Percentiles rank a stretch among this genome's conserved stretches.
Evolutionary conservation across 2,888 invertebrate genomes (phyloP).

Genomic region (Lepidocyrtoides sp.): DNA sequence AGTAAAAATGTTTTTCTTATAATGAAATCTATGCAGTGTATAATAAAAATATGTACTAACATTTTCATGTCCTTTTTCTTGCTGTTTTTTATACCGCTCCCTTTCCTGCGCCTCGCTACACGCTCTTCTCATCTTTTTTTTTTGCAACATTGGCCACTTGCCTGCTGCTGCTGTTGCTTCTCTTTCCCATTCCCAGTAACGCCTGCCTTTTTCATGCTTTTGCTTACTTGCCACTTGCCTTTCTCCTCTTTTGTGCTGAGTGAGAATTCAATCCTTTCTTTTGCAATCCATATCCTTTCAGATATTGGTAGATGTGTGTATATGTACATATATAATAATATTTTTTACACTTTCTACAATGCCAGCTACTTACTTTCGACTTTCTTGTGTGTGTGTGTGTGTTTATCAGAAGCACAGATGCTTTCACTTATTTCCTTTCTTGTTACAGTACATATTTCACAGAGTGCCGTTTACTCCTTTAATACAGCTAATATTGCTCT

Average conservation of each 20-base stretch:
- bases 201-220: slow-evolving; percentile 54
- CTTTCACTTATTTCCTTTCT: slow-evolving; percentile 34
- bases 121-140: too few species aligned
- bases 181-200: background rate
- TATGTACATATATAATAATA: background rate
- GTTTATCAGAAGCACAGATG: slow-evolving; percentile 38
- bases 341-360: slow-evolving; percentile 12
- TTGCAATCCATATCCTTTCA: background rate
- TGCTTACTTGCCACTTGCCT: background rate
- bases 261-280: slow-evolving; percentile 34
- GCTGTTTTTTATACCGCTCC: background rate
- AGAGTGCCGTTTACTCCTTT: background rate
- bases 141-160: slow-evolving; percentile 61
- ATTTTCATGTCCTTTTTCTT: slow-evolving; percentile 31
- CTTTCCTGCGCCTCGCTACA: background rate
- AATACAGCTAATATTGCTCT: slow-evolving; percentile 19
- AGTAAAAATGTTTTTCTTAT: background rate
- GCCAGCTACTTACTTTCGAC: background rate
- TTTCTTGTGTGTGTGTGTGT: slow-evolving; percentile 4
- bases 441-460: slow-evolving; percentile 4
- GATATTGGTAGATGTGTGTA: background rate
- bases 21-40: slow-evolving; percentile 4
- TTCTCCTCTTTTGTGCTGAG: background rate
- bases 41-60: background rate
- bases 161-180: slow-evolving; percentile 43